Percentiles rank a stretch among this genome's conserved stretches.
phyloP scores from a whole-genome alignment of 2,888 invertebrate genomes.

The Synergus japonicus region DNA sequence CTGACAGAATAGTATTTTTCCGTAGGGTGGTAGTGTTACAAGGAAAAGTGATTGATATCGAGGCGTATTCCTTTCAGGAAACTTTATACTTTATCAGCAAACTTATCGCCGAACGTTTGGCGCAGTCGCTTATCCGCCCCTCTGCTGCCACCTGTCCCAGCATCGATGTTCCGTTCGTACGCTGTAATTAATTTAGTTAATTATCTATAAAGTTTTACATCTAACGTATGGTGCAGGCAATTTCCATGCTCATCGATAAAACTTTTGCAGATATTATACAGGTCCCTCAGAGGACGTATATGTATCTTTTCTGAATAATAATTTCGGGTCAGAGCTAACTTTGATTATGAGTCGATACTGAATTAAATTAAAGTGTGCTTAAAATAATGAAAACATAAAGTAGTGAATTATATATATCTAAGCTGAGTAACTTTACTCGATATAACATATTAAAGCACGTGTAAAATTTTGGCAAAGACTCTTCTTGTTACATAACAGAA shows the following conservation, averaged over 20 bases:
- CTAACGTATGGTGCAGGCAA: constrained; percentile 37
- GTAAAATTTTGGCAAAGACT: not conserved
- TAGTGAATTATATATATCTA: not conserved
- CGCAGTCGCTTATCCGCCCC: constrained; percentile 51
- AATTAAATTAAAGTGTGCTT: too few relatives aligned
- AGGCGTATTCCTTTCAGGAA: constrained; percentile 55
- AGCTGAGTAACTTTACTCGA: too few relatives aligned
- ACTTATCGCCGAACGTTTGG: constrained; percentile 63
- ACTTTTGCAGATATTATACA: constrained; percentile 22
- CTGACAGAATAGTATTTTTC: not conserved
- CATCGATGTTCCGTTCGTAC: constrained; percentile 58
- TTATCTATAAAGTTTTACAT: constrained; percentile 65
- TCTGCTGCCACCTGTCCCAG: constrained; percentile 51
- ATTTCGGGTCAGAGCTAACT: too few relatives aligned
- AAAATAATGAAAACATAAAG: too few relatives aligned
- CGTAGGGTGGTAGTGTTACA: not conserved
- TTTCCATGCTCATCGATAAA: constrained; percentile 34
- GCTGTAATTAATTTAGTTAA: constrained; percentile 69
- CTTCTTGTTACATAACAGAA: constrained; percentile 11
- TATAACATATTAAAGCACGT: not conserved
- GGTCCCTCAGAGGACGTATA: not conserved
- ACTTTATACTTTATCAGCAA: constrained; percentile 65
- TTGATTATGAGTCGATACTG: too few relatives aligned
- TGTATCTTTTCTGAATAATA: too few relatives aligned
- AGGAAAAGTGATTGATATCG: constrained; percentile 63